Percentiles rank a stretch among this genome's conserved stretches.
Conservation (phyloP, 2,797 vertebrate genomes). For the Coregonus suidteri region DNA sequence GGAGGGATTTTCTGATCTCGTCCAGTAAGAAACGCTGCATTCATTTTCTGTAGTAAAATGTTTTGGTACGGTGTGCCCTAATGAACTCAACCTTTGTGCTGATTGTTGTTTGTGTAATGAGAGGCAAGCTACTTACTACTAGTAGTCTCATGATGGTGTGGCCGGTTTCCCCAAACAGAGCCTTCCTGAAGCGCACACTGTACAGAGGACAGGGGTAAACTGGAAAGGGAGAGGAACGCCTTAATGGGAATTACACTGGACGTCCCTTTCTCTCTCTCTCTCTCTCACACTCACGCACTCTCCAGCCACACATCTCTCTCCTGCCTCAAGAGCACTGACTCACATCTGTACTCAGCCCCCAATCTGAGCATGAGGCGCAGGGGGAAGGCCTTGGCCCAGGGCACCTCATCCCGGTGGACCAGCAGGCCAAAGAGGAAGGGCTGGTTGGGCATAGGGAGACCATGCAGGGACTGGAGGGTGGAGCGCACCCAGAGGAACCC, state of each 20-base stretch:
- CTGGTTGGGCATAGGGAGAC: slow-evolving; percentile 91
- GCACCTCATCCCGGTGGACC: slow-evolving; percentile 93
- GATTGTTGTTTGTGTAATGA: neutral
- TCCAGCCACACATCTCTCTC: neutral
- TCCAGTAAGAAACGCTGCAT: neutral
- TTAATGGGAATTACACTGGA: neutral
- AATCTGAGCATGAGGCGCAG: slow-evolving; percentile 94
- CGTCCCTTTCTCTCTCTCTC: neutral
- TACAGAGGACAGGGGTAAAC: slow-evolving; percentile 98
- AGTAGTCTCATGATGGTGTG: slow-evolving; percentile 99
- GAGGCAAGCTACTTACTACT: slow-evolving; percentile 83
- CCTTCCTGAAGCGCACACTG: slow-evolving; percentile 94
- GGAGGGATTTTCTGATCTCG: neutral
- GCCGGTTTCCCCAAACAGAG: slow-evolving; percentile 94
- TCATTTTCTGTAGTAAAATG: too few species aligned
- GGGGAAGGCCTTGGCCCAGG: slow-evolving; percentile 97
- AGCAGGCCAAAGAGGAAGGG: slow-evolving; percentile 96
- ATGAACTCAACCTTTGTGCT: neutral
- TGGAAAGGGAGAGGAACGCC: slow-evolving; percentile 51
- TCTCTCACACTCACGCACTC: neutral
- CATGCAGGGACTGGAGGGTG: slow-evolving; percentile 95
- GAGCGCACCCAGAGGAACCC: slow-evolving; percentile 93
- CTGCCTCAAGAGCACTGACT: slow-evolving; percentile 54
- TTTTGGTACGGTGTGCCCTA: slow-evolving; percentile 1
- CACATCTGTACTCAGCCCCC: slow-evolving; percentile 96